A percentile compares a stretch with the other conserved stretches of the same genome.
Conservation (phyloP, 2,113 vertebrate species). For the Alaudala cheleensis region DNA sequence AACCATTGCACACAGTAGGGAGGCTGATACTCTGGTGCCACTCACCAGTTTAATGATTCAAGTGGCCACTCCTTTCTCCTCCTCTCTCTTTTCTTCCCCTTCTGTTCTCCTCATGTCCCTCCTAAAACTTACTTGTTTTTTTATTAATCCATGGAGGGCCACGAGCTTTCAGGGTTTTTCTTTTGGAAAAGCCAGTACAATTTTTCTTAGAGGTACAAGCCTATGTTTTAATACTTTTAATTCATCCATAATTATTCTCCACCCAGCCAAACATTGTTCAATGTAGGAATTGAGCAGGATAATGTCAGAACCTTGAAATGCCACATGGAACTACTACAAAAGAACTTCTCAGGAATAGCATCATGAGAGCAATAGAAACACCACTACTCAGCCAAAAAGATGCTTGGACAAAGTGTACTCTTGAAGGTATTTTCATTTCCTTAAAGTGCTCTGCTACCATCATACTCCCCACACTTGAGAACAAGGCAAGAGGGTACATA, state of each 20-base stretch:
- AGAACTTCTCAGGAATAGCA: not conserved
- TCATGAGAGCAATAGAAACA: not conserved
- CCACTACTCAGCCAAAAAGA: not conserved
- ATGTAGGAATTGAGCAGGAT: not conserved
- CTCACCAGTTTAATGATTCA: not conserved
- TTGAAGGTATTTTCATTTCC: not conserved
- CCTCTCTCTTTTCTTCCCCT: not conserved
- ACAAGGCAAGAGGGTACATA: not conserved
- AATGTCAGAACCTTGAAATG: not conserved
- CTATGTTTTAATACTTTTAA: not conserved
- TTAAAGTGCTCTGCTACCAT: not conserved
- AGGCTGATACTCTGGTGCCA: not conserved
- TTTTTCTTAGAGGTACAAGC: not conserved
- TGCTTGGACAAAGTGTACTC: not conserved
- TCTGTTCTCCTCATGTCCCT: not conserved
- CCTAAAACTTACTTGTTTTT: not conserved
- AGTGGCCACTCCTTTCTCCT: not conserved
- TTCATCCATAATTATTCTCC: not conserved
- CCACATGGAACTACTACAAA: not conserved
- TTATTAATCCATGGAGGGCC: not conserved
- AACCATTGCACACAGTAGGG: not conserved
- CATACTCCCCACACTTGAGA: not conserved
- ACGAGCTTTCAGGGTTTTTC: not conserved
- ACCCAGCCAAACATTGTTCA: not conserved
- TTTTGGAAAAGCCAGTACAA: not conserved